Conservation (phyloP, 2,797 vertebrate species). For the Gephyroberyx darwinii region DNA sequence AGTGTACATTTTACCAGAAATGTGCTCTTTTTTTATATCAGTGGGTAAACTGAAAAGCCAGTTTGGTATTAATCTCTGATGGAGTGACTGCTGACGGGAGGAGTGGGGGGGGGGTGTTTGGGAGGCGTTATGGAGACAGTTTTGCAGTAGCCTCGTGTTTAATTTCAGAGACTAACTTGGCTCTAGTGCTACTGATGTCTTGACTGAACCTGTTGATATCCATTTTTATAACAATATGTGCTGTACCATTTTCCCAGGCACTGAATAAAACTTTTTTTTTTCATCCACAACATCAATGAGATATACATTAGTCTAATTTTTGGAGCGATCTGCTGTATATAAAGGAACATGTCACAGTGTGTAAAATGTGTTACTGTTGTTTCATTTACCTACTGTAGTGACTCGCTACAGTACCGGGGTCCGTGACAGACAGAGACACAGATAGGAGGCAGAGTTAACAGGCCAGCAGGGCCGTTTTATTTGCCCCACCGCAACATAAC, state of each 20-base stretch:
- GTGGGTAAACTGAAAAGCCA: slow-evolving; percentile 52
- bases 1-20: slow-evolving; percentile 36
- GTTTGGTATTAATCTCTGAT: slow-evolving; percentile 66
- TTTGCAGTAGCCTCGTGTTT: slow-evolving; percentile 47
- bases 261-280: slow-evolving; percentile 87
- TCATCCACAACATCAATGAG: slow-evolving; percentile 57
- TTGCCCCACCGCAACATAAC: no score
- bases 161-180: slow-evolving; percentile 58
- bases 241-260: slow-evolving; percentile 87
- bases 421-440: no score
- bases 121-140: slow-evolving; percentile 48
- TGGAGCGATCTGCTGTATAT: background rate
- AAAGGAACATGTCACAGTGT: background rate
- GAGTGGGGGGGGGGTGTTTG: slow-evolving; percentile 24
- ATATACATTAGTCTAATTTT: background rate
- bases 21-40: slow-evolving; percentile 28
- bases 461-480: no score
- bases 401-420: no score
- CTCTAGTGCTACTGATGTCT: slow-evolving; percentile 62
- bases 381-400: no score
- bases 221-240: slow-evolving; percentile 76
- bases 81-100: slow-evolving; percentile 54
- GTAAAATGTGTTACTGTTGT: background rate
- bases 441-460: no score
- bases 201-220: slow-evolving; percentile 70